These are phyloP conservation scores for Cotesia typhae DNA, from an alignment of 1,140 invertebrate genomes.

Conservation along the genomic window DNA sequence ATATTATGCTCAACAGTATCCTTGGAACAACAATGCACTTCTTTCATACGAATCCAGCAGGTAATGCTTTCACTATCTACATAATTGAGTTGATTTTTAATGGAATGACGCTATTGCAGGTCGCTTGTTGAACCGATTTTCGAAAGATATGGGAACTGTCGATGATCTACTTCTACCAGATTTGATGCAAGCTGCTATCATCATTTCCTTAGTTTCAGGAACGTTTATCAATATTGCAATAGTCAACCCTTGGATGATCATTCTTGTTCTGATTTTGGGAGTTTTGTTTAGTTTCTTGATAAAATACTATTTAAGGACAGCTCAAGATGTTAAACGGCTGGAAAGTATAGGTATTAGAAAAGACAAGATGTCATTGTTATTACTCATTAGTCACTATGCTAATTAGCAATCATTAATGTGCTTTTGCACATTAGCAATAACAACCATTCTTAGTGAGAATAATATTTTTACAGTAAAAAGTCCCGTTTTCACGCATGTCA, in stretches of 20 bases:
- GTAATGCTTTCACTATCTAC: conserved; percentile 44
- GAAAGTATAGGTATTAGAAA: conserved; percentile 65
- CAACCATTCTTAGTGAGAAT: too few relatives aligned
- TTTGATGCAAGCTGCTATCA: conserved; percentile 73
- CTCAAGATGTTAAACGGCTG: conserved; percentile 69
- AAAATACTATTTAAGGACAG: conserved; percentile 71
- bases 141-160: conserved; percentile 68
- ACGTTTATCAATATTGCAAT: conserved; percentile 67
- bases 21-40: conserved; percentile 82
- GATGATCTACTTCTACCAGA: conserved; percentile 73
- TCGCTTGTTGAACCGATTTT: conserved; percentile 56
- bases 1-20: conserved; percentile 83
- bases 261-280: conserved; percentile 67
- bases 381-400: too few relatives aligned
- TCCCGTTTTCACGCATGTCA: conserved; percentile 86
- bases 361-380: background rate
- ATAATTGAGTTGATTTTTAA: too few relatives aligned
- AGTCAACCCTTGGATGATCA: conserved; percentile 70
- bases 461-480: conserved; percentile 69
- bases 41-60: conserved; percentile 85
- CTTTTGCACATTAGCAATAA: too few relatives aligned
- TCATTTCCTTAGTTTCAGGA: conserved; percentile 55
- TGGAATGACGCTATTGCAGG: conserved; percentile 35
- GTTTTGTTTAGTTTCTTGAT: conserved; percentile 67
- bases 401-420: too few relatives aligned